Percentiles rank a stretch among this genome's conserved stretches.
Evolutionary conservation across 2,888 invertebrate genomes (phyloP).

Genomic region (Troides aeacus): DNA sequence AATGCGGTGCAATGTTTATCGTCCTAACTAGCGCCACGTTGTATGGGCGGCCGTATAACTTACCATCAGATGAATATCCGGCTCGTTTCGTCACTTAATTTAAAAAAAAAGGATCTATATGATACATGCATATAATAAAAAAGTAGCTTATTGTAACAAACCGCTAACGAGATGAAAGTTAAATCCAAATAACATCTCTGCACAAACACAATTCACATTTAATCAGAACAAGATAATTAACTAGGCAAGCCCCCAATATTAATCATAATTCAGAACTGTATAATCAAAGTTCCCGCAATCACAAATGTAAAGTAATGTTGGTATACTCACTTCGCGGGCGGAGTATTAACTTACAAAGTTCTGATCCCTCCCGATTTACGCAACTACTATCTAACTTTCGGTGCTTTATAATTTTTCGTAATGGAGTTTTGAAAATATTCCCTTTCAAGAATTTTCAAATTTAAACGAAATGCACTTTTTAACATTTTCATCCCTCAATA

Average conservation of each 20-base stretch:
- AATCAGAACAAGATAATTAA: conserved; percentile 14
- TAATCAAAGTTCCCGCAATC: conserved; percentile 29
- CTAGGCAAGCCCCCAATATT: conserved; percentile 18
- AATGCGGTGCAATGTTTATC: too few relatives aligned
- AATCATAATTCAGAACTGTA: conserved; percentile 29
- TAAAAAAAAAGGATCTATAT: too few relatives aligned
- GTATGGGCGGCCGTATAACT: too few relatives aligned
- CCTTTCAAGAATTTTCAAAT: too few relatives aligned
- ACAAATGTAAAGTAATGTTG: conserved; percentile 28
- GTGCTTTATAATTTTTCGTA: neutral
- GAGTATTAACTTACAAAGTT: conserved; percentile 19
- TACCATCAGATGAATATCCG: too few relatives aligned
- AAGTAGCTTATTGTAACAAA: neutral
- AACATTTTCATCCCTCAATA: too few relatives aligned
- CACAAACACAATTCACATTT: conserved; percentile 11
- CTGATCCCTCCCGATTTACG: conserved; percentile 8
- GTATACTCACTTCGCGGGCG: conserved; percentile 22
- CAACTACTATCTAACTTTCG: conserved; percentile 15
- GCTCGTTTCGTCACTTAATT: too few relatives aligned
- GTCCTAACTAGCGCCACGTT: too few relatives aligned
- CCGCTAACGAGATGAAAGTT: neutral
- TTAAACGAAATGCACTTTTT: too few relatives aligned
- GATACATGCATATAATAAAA: too few relatives aligned
- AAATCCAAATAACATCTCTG: neutral
- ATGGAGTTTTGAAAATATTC: neutral